Base-by-base conservation (phyloP, 1,140 invertebrate genomes). In the Drosophila leontia region DNA sequence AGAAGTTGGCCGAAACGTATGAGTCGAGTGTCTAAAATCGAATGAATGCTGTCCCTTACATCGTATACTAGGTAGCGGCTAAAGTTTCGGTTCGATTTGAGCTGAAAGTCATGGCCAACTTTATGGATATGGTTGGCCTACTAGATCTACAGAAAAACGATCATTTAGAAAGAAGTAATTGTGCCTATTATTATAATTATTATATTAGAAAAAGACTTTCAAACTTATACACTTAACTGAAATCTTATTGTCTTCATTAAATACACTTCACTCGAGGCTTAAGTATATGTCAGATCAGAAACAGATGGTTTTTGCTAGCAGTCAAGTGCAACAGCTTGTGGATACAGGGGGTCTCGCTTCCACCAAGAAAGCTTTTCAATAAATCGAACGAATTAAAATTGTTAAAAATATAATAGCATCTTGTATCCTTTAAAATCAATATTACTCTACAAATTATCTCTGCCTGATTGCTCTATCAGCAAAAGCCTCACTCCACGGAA, bases 1-100 rank as follows among this genome's bases (percentile, higher is more conserved):
- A 56, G 81, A 77, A 75, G 35, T 64, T 13, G 78, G 86, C 81
- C 63, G 78, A 91, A 91, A 74, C 47, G 64, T 59, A 57, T 23
- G 44, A 76, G 67, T 55, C 63, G 69, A 82, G 41, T 70, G 56
- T 58, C 15, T 39, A 75, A 61, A 69, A 76, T 61, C 63, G 76
- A 88, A 88, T 88, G 85, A 68, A 39, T 51, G 4, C 34, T 2
- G 8, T 13, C 4, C 8, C 17, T 8, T 35, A 53, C 7, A 44
- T 11, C 13, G 34, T 37, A 8, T 13, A 8, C n/a, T 11, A 34
- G 11, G 42, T 50, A 4, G 7, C 15, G 12, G 9, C 60, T 26
- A 37, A 53, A 26, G 9, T 6, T 32, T 32, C 32, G 17, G 11
- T 60, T 39, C 39, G 17, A 9, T 48, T 69, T 50, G 37, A 39